Percentiles rank a stretch among this genome's conserved stretches.
Evolutionary conservation across 2,113 vertebrate species (phyloP).

Genomic region (Potamarius usumacintae): DNA sequence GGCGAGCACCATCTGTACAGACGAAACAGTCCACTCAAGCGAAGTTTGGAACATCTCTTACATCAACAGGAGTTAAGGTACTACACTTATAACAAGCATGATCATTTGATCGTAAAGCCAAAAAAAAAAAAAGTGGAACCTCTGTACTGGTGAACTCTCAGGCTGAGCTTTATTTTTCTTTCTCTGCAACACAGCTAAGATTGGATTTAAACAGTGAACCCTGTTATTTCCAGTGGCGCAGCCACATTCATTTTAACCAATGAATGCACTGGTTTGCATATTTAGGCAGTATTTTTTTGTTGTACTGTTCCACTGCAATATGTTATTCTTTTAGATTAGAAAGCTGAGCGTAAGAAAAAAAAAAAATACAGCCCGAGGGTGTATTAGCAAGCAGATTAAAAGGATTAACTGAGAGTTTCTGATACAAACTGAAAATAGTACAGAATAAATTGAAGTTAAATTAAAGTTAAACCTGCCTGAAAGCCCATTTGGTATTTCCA

Average conservation of each 20-base stretch:
- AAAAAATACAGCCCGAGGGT: neutral
- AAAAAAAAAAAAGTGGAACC: neutral
- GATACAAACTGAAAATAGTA: constrained; percentile 1
- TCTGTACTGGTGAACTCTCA: neutral
- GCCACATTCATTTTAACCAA: neutral
- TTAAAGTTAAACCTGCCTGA: constrained; percentile 10
- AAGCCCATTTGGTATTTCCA: neutral
- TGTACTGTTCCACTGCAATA: neutral
- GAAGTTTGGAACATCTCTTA: neutral
- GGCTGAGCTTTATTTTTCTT: neutral
- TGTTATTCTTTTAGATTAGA: neutral
- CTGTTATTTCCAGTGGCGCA: neutral
- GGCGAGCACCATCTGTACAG: neutral
- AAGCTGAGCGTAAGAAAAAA: neutral
- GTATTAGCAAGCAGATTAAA: constrained; percentile 7
- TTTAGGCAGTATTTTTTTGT: neutral
- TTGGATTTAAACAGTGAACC: neutral
- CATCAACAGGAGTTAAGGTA: neutral
- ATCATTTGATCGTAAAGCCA: neutral
- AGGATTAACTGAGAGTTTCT: neutral
- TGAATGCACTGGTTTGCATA: neutral
- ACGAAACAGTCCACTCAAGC: constrained; percentile 5
- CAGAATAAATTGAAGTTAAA: neutral
- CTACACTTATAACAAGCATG: neutral
- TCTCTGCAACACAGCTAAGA: neutral